Conservation (phyloP, 2,888 invertebrate species). For the Phyllotreta striolata region DNA sequence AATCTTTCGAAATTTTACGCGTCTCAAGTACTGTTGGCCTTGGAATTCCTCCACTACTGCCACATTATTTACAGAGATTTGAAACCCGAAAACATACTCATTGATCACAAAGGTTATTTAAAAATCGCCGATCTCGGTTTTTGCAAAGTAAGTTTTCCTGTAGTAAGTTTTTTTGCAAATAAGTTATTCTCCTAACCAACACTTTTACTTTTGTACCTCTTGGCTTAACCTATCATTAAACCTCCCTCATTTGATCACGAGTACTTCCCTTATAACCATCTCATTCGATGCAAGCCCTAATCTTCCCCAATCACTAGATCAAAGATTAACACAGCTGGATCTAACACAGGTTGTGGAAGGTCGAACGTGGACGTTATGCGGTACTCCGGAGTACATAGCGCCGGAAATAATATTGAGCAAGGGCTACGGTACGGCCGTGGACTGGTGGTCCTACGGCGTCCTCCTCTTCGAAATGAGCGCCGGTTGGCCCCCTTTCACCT, state of each 20-base stretch:
- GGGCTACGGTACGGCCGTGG: slow-evolving; percentile 91
- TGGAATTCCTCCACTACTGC: slow-evolving; percentile 91
- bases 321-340: background rate
- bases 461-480: slow-evolving; percentile 88
- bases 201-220: no score
- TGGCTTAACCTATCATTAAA: no score
- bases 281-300: no score
- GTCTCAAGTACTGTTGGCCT: slow-evolving; percentile 85
- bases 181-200: no score
- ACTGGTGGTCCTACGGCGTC: slow-evolving; percentile 96
- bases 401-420: slow-evolving; percentile 89
- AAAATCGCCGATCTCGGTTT: slow-evolving; percentile 95
- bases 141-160: slow-evolving; percentile 69
- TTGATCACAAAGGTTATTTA: slow-evolving; percentile 81
- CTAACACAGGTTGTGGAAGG: slow-evolving; percentile 64
- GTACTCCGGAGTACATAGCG: slow-evolving; percentile 96
- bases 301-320: no score
- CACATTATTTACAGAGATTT: slow-evolving; percentile 89
- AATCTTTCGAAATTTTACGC: slow-evolving; percentile 86
- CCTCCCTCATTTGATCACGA: no score
- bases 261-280: no score
- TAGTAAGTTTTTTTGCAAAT: background rate
- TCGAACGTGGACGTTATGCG: slow-evolving; percentile 91
- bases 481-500: slow-evolving; percentile 92
- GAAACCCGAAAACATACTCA: slow-evolving; percentile 91